Evolutionary conservation across 2,888 invertebrate genomes (phyloP).

Genomic region (Drosophila buzzatii): DNA sequence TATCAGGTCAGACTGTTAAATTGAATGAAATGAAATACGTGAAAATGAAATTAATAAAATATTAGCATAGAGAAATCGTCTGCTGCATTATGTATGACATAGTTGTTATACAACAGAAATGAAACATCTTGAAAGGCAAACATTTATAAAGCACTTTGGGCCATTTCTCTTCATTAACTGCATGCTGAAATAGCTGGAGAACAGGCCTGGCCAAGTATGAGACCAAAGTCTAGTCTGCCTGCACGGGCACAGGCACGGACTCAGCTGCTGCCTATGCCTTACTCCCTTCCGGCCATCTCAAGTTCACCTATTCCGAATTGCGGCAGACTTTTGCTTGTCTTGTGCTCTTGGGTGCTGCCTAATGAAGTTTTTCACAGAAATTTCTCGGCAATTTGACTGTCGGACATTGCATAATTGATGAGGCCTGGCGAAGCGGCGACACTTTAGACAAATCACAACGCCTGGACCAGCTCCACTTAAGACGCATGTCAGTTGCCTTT

Average conservation of each 20-base stretch:
- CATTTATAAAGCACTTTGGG: constrained; percentile 75
- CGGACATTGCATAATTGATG: constrained; percentile 69
- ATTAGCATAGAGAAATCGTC: neutral
- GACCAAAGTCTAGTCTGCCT: constrained; percentile 11
- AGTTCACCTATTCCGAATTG: constrained; percentile 6
- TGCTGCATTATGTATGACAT: neutral
- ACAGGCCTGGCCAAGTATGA: constrained; percentile 20
- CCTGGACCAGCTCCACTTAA: constrained; percentile 55
- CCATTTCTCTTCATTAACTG: constrained; percentile 77
- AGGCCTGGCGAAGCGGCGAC: constrained; percentile 48
- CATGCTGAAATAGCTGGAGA: constrained; percentile 25
- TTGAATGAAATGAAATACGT: neutral
- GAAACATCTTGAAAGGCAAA: constrained; percentile 34
- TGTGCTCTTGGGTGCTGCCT: constrained; percentile 30
- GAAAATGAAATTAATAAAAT: neutral
- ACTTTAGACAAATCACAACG: constrained; percentile 72
- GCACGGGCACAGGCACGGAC: constrained; percentile 7
- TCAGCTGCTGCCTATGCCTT: constrained; percentile 1
- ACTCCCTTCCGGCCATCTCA: neutral
- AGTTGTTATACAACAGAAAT: neutral
- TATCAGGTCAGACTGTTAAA: too few relatives aligned
- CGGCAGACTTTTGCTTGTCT: constrained; percentile 3
- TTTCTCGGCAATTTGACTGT: constrained; percentile 61
- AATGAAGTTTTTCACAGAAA: constrained; percentile 72
- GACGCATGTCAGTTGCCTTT: constrained; percentile 15